Conservation (phyloP, 1,140 invertebrate species). For the Colletes latitarsis region DNA sequence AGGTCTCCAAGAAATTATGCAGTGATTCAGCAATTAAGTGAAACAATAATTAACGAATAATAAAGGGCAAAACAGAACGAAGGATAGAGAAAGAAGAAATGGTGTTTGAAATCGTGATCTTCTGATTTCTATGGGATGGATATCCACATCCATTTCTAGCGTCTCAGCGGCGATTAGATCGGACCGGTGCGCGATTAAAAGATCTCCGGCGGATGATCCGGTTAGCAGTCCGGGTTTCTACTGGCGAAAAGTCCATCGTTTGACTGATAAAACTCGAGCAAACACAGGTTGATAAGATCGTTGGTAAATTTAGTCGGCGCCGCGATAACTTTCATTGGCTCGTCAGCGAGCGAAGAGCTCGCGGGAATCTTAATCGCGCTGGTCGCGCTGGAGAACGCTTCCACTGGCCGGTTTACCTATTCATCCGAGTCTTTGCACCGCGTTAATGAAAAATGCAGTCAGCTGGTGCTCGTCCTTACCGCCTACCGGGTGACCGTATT, state of each 20-base stretch:
- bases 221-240: not conserved
- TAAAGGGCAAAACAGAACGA: too few species aligned
- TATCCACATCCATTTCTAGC: too few species aligned
- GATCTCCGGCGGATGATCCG: not conserved
- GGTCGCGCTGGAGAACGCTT: conserved; percentile 54
- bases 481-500: conserved; percentile 62
- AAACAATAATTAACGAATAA: too few species aligned
- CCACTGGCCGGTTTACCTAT: conserved; percentile 70
- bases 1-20: too few species aligned
- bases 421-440: conserved; percentile 75
- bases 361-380: conserved; percentile 63
- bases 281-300: conserved; percentile 43
- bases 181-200: too few species aligned
- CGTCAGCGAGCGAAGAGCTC: conserved; percentile 37
- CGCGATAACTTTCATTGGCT: conserved; percentile 42
- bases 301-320: conserved; percentile 9
- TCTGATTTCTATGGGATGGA: too few species aligned
- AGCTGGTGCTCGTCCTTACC: conserved; percentile 67
- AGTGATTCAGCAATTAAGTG: too few species aligned
- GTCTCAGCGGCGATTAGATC: too few species aligned
- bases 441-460: conserved; percentile 78
- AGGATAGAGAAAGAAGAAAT: too few species aligned
- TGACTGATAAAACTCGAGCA: conserved; percentile 33
- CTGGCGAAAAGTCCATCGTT: conserved; percentile 7
- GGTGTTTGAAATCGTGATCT: too few species aligned